Conservation (phyloP, 2,797 vertebrate genomes). For the Leptodactylus fallax region DNA sequence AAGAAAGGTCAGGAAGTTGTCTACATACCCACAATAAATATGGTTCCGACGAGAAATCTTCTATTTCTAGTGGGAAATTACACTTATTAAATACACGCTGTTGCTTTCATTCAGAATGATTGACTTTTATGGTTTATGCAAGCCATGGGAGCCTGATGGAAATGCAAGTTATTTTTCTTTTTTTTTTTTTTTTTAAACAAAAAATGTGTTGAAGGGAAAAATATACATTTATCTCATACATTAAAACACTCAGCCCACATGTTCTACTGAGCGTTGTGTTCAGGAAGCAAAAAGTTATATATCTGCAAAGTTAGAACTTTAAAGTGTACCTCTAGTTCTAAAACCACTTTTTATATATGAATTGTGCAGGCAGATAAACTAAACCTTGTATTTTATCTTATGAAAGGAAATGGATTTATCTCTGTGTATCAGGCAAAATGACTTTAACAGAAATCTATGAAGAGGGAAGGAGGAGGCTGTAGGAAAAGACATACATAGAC, state of each 20-base stretch:
- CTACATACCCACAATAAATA: constrained; percentile 46
- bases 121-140: constrained; percentile 31
- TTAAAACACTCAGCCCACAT: background rate
- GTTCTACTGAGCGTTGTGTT: background rate
- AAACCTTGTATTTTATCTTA: too few relatives aligned
- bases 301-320: too few relatives aligned
- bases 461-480: too few relatives aligned
- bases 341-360: too few relatives aligned
- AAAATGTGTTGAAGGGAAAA: background rate
- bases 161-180: background rate
- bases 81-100: constrained; percentile 39
- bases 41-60: constrained; percentile 2
- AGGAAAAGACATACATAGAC: too few relatives aligned
- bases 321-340: background rate
- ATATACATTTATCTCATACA: background rate
- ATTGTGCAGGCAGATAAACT: too few relatives aligned
- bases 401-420: too few relatives aligned
- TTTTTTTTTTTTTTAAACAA: background rate
- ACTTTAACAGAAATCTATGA: too few relatives aligned
- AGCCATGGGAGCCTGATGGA: background rate
- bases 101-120: constrained; percentile 35
- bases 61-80: constrained; percentile 53
- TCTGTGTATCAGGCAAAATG: too few relatives aligned
- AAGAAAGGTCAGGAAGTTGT: constrained; percentile 44
- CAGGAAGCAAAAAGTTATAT: background rate